These are phyloP conservation scores for Osmerus eperlanus DNA, from an alignment of 2,113 vertebrate genomes.

Conservation along the genomic window DNA sequence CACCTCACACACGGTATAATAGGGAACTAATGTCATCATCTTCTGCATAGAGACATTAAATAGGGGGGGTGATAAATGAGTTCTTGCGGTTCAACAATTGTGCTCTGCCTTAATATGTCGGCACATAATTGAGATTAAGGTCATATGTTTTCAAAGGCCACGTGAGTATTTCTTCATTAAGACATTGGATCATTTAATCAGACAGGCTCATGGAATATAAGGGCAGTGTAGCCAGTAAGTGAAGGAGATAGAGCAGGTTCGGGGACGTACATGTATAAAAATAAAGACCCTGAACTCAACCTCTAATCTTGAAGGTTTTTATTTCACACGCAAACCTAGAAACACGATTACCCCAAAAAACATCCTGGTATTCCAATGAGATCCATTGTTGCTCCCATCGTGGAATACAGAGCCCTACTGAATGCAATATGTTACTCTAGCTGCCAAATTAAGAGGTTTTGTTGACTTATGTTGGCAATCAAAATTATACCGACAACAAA, in stretches of 20 bases:
- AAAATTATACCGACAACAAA: conserved; percentile 44
- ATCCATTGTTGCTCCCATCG: conserved; percentile 20
- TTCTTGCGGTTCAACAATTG: not conserved
- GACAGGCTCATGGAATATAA: not conserved
- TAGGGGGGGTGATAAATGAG: not conserved
- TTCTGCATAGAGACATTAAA: not conserved
- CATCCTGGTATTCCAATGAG: not conserved
- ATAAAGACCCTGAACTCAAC: not conserved
- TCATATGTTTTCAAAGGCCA: not conserved
- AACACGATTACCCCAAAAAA: not conserved
- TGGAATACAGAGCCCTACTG: conserved; percentile 16
- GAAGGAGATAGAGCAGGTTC: too few species aligned
- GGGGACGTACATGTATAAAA: not conserved
- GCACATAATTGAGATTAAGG: not conserved
- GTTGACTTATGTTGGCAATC: conserved; percentile 45
- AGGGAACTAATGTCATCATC: not conserved
- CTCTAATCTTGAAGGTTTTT: conserved; percentile 1
- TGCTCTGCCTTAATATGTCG: not conserved
- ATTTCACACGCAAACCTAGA: not conserved
- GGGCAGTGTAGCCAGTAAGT: too few species aligned
- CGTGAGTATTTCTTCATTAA: not conserved
- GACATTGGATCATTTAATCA: not conserved
- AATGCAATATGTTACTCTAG: conserved; percentile 31
- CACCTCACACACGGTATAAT: not conserved
- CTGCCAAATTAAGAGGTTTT: conserved; percentile 37